Evolutionary conservation across 2,797 vertebrate genomes (phyloP).

Genomic region (Sebastes umbrosus): DNA sequence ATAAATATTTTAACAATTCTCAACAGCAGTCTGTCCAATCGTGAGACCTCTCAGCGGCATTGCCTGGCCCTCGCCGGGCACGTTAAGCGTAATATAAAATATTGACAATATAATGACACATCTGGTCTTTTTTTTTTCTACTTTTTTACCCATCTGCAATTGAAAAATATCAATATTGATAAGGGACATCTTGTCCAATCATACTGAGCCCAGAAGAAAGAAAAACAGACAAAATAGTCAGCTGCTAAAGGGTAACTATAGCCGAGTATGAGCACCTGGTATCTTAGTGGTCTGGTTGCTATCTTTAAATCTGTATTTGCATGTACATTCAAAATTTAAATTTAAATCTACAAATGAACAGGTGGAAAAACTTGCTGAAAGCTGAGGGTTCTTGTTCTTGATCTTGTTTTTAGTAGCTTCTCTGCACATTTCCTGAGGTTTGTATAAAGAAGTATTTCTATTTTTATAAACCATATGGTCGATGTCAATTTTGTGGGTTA

Average conservation of each 20-base stretch:
- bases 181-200: neutral
- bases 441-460: neutral
- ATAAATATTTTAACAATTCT: no score
- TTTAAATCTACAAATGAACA: neutral
- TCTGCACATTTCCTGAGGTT: no score
- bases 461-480: neutral
- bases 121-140: no score
- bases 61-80: no score
- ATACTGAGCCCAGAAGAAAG: neutral
- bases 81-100: no score
- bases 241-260: neutral
- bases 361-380: neutral
- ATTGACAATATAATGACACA: no score
- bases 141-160: neutral
- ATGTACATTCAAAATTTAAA: neutral
- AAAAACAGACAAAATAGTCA: neutral
- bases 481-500: neutral
- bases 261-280: neutral
- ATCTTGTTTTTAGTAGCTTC: neutral
- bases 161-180: neutral
- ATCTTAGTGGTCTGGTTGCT: neutral
- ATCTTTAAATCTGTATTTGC: neutral
- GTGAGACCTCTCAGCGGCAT: fast-evolving
- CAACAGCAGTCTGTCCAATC: no score
- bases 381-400: no score